A percentile compares a stretch with the other conserved stretches of the same genome.
Evolutionary conservation across 2,113 vertebrate species (phyloP).

Genomic region (Calyptommatus sinebrachiatus): DNA sequence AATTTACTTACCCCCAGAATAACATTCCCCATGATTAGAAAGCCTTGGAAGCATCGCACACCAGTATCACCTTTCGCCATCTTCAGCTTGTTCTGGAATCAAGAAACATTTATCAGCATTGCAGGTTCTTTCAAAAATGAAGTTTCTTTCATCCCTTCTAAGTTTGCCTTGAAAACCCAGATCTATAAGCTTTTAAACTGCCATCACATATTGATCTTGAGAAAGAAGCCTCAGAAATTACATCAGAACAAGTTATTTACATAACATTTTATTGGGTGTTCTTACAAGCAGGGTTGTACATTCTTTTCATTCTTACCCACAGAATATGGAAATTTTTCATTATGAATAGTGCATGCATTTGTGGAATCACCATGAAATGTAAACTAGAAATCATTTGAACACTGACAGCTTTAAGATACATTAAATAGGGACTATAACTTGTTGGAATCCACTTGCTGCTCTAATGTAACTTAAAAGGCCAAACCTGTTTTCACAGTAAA

Average conservation of each 20-base stretch:
- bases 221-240: background rate
- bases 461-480: background rate
- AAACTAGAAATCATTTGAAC: background rate
- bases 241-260: background rate
- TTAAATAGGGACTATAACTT: background rate
- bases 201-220: background rate
- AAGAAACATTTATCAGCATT: background rate
- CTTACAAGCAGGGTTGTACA: background rate
- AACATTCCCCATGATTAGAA: conserved; percentile 77
- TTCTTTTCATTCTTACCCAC: background rate
- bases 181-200: background rate
- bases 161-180: background rate
- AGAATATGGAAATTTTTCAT: background rate
- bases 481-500: background rate
- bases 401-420: background rate
- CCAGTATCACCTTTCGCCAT: conserved; percentile 70
- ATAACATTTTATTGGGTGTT: background rate
- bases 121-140: conserved; percentile 5
- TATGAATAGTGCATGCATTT: background rate
- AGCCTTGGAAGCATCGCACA: conserved; percentile 69
- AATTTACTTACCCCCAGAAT: conserved; percentile 74
- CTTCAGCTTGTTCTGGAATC: conserved; percentile 53
- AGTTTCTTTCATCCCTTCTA: background rate
- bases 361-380: background rate
- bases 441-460: background rate